Conservation (phyloP, 1,140 invertebrate genomes). For the Conopomorpha cramerella region DNA sequence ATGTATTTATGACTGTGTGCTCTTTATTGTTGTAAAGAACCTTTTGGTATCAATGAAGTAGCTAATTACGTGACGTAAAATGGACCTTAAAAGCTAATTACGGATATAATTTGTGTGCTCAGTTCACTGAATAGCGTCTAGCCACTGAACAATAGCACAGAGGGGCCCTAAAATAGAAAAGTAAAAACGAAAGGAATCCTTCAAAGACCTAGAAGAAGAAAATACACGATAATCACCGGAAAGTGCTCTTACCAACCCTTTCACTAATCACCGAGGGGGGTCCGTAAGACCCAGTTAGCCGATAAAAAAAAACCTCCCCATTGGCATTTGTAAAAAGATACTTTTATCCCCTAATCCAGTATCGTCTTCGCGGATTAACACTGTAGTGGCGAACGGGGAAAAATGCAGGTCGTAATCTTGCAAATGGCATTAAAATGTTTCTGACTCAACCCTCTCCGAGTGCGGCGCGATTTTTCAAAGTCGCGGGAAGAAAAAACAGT, state of each 20-base stretch:
- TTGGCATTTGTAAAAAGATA: constrained; percentile 46
- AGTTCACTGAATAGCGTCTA: no score
- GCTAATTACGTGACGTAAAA: neutral
- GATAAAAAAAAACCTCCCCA: no score
- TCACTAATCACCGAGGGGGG: constrained; percentile 30
- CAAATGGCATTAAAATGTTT: constrained; percentile 61
- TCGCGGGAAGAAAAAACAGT: constrained; percentile 39
- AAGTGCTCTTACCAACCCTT: constrained; percentile 44
- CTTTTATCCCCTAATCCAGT: constrained; percentile 50
- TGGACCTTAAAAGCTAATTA: neutral
- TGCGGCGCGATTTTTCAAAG: constrained; percentile 50
- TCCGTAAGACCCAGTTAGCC: constrained; percentile 46
- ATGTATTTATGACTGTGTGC: no score
- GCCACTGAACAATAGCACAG: neutral
- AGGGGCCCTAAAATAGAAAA: neutral
- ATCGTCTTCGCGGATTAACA: constrained; percentile 55
- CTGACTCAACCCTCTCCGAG: constrained; percentile 45
- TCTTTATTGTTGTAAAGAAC: no score
- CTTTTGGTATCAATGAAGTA: neutral
- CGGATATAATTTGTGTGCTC: neutral
- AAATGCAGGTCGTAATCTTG: constrained; percentile 59
- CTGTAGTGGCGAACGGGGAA: constrained; percentile 30
- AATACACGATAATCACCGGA: constrained; percentile 43
- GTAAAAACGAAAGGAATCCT: neutral
- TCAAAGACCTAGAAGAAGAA: constrained; percentile 13